Evolutionary conservation across 2,113 vertebrate species (phyloP).

Genomic region (Platichthys stellatus): DNA sequence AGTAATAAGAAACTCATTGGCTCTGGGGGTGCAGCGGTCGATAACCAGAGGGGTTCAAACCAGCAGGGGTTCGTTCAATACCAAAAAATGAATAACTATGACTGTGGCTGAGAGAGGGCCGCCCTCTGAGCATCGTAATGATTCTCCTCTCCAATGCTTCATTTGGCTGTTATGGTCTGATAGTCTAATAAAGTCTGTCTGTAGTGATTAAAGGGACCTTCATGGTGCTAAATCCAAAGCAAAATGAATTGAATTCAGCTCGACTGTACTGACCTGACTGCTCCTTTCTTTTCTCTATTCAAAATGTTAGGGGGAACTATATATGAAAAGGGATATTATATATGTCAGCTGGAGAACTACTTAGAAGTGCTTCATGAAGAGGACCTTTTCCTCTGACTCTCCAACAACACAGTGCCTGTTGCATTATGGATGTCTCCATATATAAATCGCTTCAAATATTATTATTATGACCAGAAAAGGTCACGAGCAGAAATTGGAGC

Average conservation of each 20-base stretch:
- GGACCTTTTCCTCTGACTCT: constrained; percentile 2
- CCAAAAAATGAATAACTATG: constrained; percentile 53
- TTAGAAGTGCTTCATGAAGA: neutral
- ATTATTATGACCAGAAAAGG: neutral
- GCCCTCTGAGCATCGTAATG: constrained; percentile 52
- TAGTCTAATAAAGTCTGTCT: constrained; percentile 63
- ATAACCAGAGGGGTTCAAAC: constrained; percentile 58
- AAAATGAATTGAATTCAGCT: constrained; percentile 47
- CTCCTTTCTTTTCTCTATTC: constrained; percentile 36
- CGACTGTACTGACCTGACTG: constrained; percentile 39
- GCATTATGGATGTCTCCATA: neutral
- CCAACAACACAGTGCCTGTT: neutral
- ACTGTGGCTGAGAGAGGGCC: constrained; percentile 36
- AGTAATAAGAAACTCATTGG: constrained; percentile 25
- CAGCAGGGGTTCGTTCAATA: constrained; percentile 53
- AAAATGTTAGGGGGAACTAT: constrained; percentile 19
- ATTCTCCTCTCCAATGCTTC: constrained; percentile 49
- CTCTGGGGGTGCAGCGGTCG: constrained; percentile 24
- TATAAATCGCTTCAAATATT: neutral
- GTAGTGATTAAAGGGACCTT: constrained; percentile 50
- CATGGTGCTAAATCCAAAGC: constrained; percentile 41
- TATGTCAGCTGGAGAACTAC: constrained; percentile 30
- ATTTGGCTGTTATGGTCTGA: constrained; percentile 59
- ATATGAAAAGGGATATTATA: constrained; percentile 24
- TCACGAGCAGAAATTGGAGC: neutral